Evolutionary conservation across 2,888 invertebrate species (phyloP), one percentile per base, ranked within the genome.

Genomic region (Drosophila mimetica): DNA sequence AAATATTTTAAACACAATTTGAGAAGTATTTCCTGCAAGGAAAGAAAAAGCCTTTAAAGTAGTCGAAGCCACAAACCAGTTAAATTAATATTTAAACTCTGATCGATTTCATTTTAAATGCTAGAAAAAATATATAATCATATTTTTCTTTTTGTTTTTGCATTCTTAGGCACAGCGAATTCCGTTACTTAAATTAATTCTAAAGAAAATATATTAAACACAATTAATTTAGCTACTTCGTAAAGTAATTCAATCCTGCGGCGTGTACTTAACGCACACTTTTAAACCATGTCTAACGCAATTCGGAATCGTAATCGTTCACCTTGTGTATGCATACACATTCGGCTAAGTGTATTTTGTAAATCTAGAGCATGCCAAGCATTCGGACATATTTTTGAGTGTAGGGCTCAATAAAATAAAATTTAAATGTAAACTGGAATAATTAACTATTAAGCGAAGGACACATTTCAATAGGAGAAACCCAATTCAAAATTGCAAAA

Each of bases 41-140:
- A 89, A 90, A 89, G 89, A 89, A 89, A 90, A 90, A 71, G 89
- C 89, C 89, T 89, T 89, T 89, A 89, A 81, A 86, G 65, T 82
- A 82, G 85, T 76, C 71, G 48, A 82, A 78, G 75, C 46, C 53
- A 70, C 34, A 72, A 58, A 59, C 46, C 30, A 30, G 30, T 32
- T 36, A 39, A 58, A 66, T 37, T 25, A 39, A 50, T 30, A 13
- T 46, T 46, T 30, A 44, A 55, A 54, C 36, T 41, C 16, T 18
- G 51, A 55, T 37, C 37, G 42, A 65, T 52, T 64, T 72, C 48
- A 71, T 61, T 59, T 47, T 20, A 44, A 77, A 55, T 60, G 81
- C 77, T 77, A 75, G 69, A 28, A 37, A 50, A 74, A 60, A 64
- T 58, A 53, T 59, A 61, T 44, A 52, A 46, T 46, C 22, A 61